Evolutionary conservation across 2,113 vertebrate species (phyloP).

Genomic region (Proteles cristata): DNA sequence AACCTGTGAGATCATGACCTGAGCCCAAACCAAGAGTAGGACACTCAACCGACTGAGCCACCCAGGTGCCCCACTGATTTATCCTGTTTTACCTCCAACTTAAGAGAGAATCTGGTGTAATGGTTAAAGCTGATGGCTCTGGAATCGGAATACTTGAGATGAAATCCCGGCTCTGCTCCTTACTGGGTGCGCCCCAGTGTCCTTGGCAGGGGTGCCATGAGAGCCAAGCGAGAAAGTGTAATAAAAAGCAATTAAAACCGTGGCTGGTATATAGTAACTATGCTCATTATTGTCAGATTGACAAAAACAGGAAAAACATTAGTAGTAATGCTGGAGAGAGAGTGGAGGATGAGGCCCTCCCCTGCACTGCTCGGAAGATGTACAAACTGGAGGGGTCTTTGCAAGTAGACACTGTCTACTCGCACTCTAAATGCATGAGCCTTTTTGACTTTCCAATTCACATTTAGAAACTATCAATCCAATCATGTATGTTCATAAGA

Average conservation of each 20-base stretch:
- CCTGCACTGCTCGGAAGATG: rapidly evolving
- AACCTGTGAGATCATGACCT: no score
- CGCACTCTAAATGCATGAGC: background rate
- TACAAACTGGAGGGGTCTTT: background rate
- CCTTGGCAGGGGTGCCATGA: background rate
- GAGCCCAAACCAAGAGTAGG: no score
- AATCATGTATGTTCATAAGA: background rate
- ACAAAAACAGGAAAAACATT: background rate
- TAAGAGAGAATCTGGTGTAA: background rate
- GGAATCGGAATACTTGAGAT: background rate
- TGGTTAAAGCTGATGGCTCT: background rate
- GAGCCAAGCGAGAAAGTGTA: background rate
- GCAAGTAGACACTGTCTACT: background rate
- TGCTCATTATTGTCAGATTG: background rate
- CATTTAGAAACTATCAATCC: background rate
- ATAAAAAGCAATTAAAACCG: background rate
- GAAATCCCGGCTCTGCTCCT: background rate
- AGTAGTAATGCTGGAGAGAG: background rate
- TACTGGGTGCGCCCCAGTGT: background rate
- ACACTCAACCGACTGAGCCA: no score
- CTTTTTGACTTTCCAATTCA: background rate
- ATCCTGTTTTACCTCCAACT: background rate
- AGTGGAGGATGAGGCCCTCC: background rate
- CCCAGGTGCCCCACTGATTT: no score
- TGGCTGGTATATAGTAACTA: background rate